Base-by-base conservation (phyloP, 2,113 vertebrate species). In the Labrus mixtus region DNA sequence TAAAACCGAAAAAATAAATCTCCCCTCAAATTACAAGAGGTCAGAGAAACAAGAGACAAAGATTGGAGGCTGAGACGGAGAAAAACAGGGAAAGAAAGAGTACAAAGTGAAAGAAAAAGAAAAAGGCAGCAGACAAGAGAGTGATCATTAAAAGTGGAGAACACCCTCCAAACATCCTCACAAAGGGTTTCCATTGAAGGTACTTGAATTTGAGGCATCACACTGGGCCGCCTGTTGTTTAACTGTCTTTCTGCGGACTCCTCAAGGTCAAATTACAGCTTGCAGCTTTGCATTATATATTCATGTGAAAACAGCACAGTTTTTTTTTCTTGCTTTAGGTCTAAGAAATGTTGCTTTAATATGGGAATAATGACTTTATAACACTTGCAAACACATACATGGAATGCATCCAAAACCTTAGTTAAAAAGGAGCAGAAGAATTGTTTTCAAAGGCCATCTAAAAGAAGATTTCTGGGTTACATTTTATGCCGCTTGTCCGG, bases 1-100 rank as follows among this genome's bases (percentile, higher is more conserved):
- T 78, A 83, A 83, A 87, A 85, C 73, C 78, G 1, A 80, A 68
- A 92, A 89, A 90, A 62, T 71, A 89, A 90, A 62, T 71, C 67
- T 79, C 65, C 60, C 56, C 62, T 73, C 58, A 43, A 85, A 84
- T 84, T 58, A 86, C 73, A 77, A 83, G 70, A 86, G 71, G 60
- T 51, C 70, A 72, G 67, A 67, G 41, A 43, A 76, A 82, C 62
- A 69, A 74, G 57, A 66, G 48, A 29, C 3, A 1, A 12, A 37
- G 29, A 33, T 3, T 37, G n/a, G 51, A 64, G 61, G 65, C 36
- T 51, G n/a, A 48, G 41, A 71, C 1, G 23, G 20, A 0, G 48
- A 66, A 12, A 29, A 46, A 43, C 51, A 37, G 57, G 76, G 57
- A 83, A 17, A 81, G 16, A 65, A 29, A 75, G 10, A 79, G 43